Evolutionary conservation across 1,140 invertebrate genomes (phyloP), one percentile per base, ranked within the genome.

Genomic region (Drosophila nigrodunni): DNA sequence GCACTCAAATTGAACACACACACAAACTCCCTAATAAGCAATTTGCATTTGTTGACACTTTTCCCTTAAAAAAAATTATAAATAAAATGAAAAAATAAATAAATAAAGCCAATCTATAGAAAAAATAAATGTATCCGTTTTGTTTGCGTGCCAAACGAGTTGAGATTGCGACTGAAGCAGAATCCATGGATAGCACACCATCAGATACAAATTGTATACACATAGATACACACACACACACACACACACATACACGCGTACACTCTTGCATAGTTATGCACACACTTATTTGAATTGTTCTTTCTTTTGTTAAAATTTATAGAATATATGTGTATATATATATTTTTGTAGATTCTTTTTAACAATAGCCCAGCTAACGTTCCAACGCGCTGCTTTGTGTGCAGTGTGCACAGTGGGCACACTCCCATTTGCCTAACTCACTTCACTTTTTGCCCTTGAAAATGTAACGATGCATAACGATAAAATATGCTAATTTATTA

Each of bases 261-360:
- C 21, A 52, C n/a, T 52, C 13, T 37, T 25, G 10, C 7, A 47
- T 15, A 41, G 30, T 30, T 43, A 43, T 43, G 41, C 71, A 37
- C 65, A 69, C 35, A 74, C 54, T 50, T 44, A 60, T 78, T 66
- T 49, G 58, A 87, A 87, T 79, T 87, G 82, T 87, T 80, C 50
- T 87, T 80, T 57, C 83, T 76, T 77, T 87, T 87, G 83, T 88
- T 88, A 73, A 41, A 43, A 54, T 68, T 8, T 67, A 50, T 67
- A 68, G 47, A 46, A 54, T 39, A 39, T 1, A 37, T 37, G 39
- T 61, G 37, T 15, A 15, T 15, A 15, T 15, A 57, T 46, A 25
- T 55, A 37, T 61, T 54, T 25, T 50, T 39, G 9, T 39, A 55
- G 8, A 39, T 55, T 18, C 35, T 9, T 39, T 44, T 37, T 34